Evolutionary conservation across 2,797 vertebrate species (phyloP).

Genomic region (Clarias pachynema): DNA sequence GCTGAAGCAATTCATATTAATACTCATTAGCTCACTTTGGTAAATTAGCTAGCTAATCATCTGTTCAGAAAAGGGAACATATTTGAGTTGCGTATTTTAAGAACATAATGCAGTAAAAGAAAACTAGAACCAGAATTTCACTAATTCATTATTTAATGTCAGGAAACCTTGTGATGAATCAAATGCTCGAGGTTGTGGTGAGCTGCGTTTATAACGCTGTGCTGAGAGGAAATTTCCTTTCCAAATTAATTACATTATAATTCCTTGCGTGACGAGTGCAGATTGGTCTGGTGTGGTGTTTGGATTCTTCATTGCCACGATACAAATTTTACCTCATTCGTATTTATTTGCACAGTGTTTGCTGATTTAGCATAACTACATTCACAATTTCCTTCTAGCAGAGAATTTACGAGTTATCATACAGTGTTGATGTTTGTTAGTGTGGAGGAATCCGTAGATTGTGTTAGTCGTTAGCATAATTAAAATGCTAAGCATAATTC

Average conservation of each 20-base stretch:
- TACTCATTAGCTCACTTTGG: neutral
- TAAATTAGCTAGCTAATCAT: neutral
- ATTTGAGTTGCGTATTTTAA: neutral
- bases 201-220: neutral
- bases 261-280: neutral
- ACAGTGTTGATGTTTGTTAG: neutral
- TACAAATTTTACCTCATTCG: neutral
- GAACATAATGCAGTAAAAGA: neutral
- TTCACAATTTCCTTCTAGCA: neutral
- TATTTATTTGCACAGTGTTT: neutral
- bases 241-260: neutral
- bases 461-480: neutral
- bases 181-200: neutral
- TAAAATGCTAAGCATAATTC: neutral
- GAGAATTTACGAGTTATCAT: neutral
- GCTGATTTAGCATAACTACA: neutral
- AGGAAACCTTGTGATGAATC: neutral
- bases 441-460: neutral
- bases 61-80: constrained; percentile 1
- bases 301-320: neutral
- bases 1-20: too few relatives aligned
- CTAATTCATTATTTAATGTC: neutral
- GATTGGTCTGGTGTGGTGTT: neutral
- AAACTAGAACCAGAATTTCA: neutral
- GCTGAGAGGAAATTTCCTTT: neutral